Conservation (phyloP, 2,113 vertebrate genomes). For the Prinia subflava region DNA sequence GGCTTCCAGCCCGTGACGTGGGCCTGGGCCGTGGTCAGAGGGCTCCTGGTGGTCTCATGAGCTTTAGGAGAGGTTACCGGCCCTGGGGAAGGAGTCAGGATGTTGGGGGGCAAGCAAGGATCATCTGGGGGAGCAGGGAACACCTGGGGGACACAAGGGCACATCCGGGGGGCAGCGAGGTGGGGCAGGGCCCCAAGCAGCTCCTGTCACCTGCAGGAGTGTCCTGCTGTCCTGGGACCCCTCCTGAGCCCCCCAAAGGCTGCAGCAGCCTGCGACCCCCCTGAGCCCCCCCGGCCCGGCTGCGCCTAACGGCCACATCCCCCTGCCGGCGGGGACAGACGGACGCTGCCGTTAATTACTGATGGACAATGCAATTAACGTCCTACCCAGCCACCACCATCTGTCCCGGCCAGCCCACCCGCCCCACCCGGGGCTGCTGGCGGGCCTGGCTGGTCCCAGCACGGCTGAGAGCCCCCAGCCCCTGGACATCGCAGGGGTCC, state of each 20-base stretch:
- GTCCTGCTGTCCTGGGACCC: not conserved
- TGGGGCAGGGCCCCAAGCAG: too few relatives aligned
- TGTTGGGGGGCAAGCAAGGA: not conserved
- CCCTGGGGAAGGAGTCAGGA: not conserved
- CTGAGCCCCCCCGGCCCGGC: accelerated
- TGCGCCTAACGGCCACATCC: not conserved
- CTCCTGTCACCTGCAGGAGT: accelerated
- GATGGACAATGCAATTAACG: not conserved
- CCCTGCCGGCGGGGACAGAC: not conserved
- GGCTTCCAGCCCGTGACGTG: not conserved
- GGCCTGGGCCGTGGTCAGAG: not conserved
- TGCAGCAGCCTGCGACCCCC: not conserved
- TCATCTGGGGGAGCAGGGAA: not conserved
- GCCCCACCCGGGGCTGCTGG: not conserved
- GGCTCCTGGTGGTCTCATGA: not conserved
- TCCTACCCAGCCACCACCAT: not conserved
- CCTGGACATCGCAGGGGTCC: not conserved
- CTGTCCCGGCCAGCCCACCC: not conserved
- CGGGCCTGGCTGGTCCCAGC: not conserved
- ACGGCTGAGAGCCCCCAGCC: too few relatives aligned
- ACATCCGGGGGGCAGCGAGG: not conserved
- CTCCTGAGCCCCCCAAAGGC: not conserved
- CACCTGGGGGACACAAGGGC: not conserved
- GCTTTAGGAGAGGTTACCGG: not conserved
- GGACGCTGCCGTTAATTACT: not conserved